A percentile compares a stretch with the other conserved stretches of the same genome.
Evolutionary conservation across 2,113 vertebrate genomes (phyloP).

Genomic region (Electrona antarctica): DNA sequence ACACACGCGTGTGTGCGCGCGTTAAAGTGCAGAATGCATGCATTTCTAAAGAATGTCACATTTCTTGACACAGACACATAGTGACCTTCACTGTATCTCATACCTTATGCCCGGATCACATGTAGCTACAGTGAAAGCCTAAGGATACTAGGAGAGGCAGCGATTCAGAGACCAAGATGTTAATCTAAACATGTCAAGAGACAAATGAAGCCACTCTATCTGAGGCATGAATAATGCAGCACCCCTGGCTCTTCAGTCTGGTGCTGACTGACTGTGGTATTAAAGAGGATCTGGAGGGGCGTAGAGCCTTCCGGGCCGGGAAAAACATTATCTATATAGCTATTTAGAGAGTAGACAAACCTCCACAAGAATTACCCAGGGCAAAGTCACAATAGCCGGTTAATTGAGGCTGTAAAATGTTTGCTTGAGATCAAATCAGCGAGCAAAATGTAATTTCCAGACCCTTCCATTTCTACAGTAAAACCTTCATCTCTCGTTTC

Average conservation of each 20-base stretch:
- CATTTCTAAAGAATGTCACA: background rate
- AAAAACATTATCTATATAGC: conserved; percentile 31
- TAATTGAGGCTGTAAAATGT: conserved; percentile 57
- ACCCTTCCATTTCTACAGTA: background rate
- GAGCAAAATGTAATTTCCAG: conserved; percentile 45
- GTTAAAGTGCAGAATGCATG: background rate
- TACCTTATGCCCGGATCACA: background rate
- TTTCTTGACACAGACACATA: background rate
- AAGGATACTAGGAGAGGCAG: conserved; percentile 16
- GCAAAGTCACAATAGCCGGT: conserved; percentile 42
- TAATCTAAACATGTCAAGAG: conserved; percentile 45
- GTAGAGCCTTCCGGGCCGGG: conserved; percentile 14
- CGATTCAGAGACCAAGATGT: conserved; percentile 19
- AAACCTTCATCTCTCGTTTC: conserved; percentile 21
- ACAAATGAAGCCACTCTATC: conserved; percentile 45
- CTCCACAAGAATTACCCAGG: conserved; percentile 23
- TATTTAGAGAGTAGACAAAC: conserved; percentile 38
- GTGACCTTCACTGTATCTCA: background rate
- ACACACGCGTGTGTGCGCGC: background rate
- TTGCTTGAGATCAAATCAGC: conserved; percentile 49
- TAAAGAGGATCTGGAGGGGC: conserved; percentile 19
- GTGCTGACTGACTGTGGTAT: background rate
- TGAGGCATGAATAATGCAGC: conserved; percentile 54
- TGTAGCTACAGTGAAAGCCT: conserved; percentile 9
- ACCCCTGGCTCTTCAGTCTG: conserved; percentile 21